phyloP scores from a whole-genome alignment of 2,797 vertebrate species.

The Coracias cyanogaster region DNA sequence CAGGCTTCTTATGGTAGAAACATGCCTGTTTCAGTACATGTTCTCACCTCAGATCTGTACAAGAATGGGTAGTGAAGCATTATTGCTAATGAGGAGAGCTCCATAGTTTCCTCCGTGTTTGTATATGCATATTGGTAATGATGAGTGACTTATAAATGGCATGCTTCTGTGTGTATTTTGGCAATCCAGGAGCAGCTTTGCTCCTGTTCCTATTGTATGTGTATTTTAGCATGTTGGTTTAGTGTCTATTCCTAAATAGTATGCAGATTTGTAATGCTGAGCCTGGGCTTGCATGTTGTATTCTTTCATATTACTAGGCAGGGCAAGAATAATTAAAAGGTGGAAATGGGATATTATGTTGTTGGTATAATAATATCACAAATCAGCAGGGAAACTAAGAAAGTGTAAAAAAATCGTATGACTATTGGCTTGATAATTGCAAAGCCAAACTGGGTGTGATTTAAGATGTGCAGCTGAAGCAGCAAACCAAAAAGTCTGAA shows the following conservation, averaged over 20 bases:
- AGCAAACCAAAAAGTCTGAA: not conserved
- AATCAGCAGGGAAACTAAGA: not conserved
- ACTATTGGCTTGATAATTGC: not conserved
- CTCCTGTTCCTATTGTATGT: not conserved
- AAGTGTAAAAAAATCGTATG: not conserved
- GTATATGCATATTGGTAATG: not conserved
- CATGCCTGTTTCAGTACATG: not conserved
- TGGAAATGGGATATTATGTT: not conserved
- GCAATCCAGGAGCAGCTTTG: not conserved
- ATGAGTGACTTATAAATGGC: not conserved
- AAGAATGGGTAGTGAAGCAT: not conserved
- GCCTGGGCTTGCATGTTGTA: not conserved
- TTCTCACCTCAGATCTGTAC: not conserved
- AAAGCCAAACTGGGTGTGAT: not conserved
- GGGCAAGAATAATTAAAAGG: not conserved
- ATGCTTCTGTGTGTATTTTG: not conserved
- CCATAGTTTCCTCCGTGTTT: not conserved
- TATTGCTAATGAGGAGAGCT: not conserved
- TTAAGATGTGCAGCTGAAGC: not conserved
- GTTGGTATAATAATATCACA: not conserved
- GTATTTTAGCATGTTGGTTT: constrained; percentile 29
- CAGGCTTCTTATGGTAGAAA: not conserved
- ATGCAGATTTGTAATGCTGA: not conserved
- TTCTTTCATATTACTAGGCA: not conserved
- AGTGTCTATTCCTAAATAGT: not conserved